A percentile compares a stretch with the other conserved stretches of the same genome.
These are phyloP conservation scores for Lasiommata megera DNA, from an alignment of 2,888 invertebrate genomes.

Conservation along the genomic window DNA sequence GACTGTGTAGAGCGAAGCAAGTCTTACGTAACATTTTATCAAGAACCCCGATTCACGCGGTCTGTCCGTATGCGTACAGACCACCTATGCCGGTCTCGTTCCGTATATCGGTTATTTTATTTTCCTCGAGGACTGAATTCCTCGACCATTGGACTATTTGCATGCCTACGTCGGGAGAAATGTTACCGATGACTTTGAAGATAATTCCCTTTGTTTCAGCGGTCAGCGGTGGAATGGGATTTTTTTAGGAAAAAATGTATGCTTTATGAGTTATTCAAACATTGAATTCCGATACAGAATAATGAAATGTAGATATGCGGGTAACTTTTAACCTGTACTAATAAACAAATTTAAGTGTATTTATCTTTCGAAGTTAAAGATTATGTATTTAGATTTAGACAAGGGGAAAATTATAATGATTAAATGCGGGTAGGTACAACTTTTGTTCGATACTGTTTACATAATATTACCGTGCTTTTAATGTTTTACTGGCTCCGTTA, in stretches of 20 bases:
- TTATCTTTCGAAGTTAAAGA: too few relatives aligned
- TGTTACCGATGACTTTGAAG: slow-evolving; percentile 13
- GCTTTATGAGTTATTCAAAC: neutral
- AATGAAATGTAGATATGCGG: too few relatives aligned
- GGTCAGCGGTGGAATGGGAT: neutral
- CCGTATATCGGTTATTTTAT: slow-evolving; percentile 24
- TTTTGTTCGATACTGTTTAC: too few relatives aligned
- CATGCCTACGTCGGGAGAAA: slow-evolving; percentile 18
- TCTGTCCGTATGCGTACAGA: slow-evolving; percentile 8
- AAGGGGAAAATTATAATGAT: too few relatives aligned
- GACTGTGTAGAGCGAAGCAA: slow-evolving; percentile 22
- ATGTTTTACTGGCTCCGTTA: too few relatives aligned
- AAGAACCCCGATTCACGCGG: slow-evolving; percentile 22
- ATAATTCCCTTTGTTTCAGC: slow-evolving; percentile 3
- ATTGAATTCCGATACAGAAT: neutral
- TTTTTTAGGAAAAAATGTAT: neutral
- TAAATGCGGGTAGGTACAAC: too few relatives aligned
- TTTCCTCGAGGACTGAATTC: slow-evolving; percentile 13
- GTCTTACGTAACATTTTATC: slow-evolving; percentile 26
- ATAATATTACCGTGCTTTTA: too few relatives aligned
- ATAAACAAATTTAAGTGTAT: too few relatives aligned
- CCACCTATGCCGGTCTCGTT: slow-evolving; percentile 20
- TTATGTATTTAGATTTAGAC: too few relatives aligned
- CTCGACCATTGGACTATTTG: slow-evolving; percentile 25
- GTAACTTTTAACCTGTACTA: too few relatives aligned